Evolutionary conservation across 2,888 invertebrate species (phyloP).

Genomic region (Melinopterus prodromus): DNA sequence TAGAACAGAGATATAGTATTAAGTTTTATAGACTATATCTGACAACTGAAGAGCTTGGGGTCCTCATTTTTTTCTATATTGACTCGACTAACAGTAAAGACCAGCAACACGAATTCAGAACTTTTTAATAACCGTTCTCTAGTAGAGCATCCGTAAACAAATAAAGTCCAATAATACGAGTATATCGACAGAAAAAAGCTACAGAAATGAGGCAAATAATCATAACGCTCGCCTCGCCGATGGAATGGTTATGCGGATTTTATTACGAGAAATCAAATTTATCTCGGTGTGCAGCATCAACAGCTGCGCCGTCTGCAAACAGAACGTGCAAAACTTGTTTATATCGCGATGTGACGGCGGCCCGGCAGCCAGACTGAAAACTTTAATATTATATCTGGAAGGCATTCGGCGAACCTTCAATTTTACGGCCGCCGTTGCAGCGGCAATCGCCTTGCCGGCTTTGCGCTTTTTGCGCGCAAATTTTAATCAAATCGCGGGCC

Average conservation of each 20-base stretch:
- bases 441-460: background rate
- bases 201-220: background rate
- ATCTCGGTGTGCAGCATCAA: background rate
- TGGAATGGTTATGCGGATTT: background rate
- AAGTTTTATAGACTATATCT: no score
- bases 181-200: no score
- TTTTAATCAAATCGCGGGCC: background rate
- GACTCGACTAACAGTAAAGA: no score
- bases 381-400: constrained; percentile 4
- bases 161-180: no score
- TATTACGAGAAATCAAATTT: background rate
- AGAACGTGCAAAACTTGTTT: background rate
- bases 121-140: no score
- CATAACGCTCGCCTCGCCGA: background rate
- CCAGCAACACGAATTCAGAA: no score
- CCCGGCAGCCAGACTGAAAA: background rate
- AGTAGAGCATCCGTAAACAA: no score
- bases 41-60: no score
- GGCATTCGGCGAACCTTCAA: background rate
- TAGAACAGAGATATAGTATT: no score
- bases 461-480: constrained; percentile 4
- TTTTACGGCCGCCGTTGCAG: background rate
- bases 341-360: background rate
- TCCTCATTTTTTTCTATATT: no score
- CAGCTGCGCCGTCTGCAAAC: background rate